A percentile compares a stretch with the other conserved stretches of the same genome.
Evolutionary conservation across 1,140 invertebrate species (phyloP).

Genomic region (Drosophila tristis): DNA sequence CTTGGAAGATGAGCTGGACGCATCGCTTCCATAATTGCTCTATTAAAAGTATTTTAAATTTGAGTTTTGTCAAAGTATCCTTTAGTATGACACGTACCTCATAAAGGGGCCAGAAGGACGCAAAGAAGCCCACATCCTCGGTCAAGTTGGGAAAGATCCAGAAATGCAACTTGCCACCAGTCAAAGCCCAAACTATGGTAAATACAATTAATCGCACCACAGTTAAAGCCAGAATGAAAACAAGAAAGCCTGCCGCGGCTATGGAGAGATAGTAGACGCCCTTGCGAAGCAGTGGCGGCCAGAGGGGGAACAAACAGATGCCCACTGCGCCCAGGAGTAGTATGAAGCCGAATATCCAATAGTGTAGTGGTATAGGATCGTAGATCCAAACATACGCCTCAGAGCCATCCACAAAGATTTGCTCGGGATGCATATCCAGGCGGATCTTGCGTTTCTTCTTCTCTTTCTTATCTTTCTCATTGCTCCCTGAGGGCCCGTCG

Average conservation of each 20-base stretch:
- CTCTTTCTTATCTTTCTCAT: conserved; percentile 84
- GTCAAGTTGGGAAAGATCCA: conserved; percentile 99
- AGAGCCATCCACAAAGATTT: conserved; percentile 95
- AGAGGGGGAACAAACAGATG: conserved; percentile 98
- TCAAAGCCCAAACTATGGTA: conserved; percentile 94
- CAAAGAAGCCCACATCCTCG: conserved; percentile 99
- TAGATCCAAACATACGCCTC: conserved; percentile 99
- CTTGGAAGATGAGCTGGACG: conserved; percentile 55
- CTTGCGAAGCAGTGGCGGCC: conserved; percentile 96
- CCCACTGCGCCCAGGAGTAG: conserved; percentile 96
- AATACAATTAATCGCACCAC: conserved; percentile 96
- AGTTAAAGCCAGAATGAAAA: conserved; percentile 95
- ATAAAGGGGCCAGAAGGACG: conserved; percentile 99
- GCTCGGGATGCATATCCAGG: conserved; percentile 98
- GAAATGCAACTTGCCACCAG: conserved; percentile 95
- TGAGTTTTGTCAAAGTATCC: no score
- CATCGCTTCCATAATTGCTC: conserved; percentile 71
- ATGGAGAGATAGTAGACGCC: conserved; percentile 99
- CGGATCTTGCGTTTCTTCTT: conserved; percentile 90
- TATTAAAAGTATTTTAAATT: conserved; percentile 1
- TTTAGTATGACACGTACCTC: conserved; percentile 86
- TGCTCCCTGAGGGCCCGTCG: conserved; percentile 45
- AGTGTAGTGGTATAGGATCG: conserved; percentile 98
- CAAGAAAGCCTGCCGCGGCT: conserved; percentile 96
- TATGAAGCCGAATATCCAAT: conserved; percentile 96